Base-by-base conservation (phyloP, 1,140 invertebrate genomes). In the Heliothis subflexa region DNA sequence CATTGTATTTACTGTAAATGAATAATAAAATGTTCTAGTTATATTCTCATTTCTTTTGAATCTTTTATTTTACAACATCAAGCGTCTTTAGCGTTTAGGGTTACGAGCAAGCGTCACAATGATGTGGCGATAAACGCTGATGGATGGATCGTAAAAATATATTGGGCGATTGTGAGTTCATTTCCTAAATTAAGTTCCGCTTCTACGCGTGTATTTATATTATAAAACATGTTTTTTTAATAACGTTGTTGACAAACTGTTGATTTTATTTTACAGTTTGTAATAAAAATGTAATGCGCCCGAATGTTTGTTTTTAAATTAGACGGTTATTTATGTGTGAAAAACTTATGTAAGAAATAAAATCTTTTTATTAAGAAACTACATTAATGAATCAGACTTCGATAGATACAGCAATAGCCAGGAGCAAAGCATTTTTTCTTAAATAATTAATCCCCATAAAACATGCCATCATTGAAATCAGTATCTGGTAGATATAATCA, bases 141-240 rank as follows among this genome's bases (percentile, higher is more conserved):
- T 81, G 83, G 83, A 84, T 84, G 76, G 78, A 55, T 82, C 83
- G 72, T 84, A 80, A 81, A 83, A 84, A 79, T 80, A 75, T 82
- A 82, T 82, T 80, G 68, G 76, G 52, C 55, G 78, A 71, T 78
- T 81, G 68, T 64, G 74, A 77, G 77, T 78, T 79, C 80, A 81
- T 83, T 81, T 81, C 78, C 80, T 78, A 83, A 83, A 83, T 79
- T 74, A 83, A 81, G 73, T 83, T 77, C 77, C 66, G 66, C 73
- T 79, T 75, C 64, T 50, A 50, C 64, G 61, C 61, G 61, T 47
- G 61, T 47, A 45, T 68, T 66, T 50, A 50, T 68, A 50, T 21
- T 68, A 68, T 68, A 68, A 68, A 68, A 77, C 62, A 80, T 11
- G 18, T 18, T 33, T 72, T 25, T 45, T 50, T 54, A 75, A 72